Evolutionary conservation across 1,140 invertebrate species (phyloP), one percentile per base, ranked within the genome.

Genomic region (Augochlora pura): DNA sequence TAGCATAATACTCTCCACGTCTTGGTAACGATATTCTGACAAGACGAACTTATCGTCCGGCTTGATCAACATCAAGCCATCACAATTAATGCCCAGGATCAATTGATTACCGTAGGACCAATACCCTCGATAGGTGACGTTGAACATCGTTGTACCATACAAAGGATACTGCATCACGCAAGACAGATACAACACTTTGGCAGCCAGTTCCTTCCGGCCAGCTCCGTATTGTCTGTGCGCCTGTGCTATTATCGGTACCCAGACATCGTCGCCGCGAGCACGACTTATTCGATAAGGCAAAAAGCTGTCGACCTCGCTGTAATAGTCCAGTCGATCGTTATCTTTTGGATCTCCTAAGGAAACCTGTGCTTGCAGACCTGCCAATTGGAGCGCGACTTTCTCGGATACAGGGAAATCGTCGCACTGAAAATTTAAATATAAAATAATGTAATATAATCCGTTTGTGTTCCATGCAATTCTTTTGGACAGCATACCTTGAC

Each of bases 161-260:
- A 99, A 94, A 0, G 98, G 97, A 92, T 98, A 99, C 92, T 99
- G 98, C 97, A 99, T 99, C 1, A 99, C 98, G 89, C 98, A 98
- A 0, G 98, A 98, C 64, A 99, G 93, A 91, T 99, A 99, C 84
- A 99, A 94, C 12, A 98, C 97, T 93, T 99, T 99, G 2, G 98
- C 97, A 5, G 98, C 97, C 39, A 99, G 91, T 89, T 98, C 97
- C 9, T 97, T 96, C 84, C 98, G 96, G 0, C 97, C 97, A 6
- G 96, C 96, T 46, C 98, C 98, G 89, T 99, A 99, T 90, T 98
- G 97, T 27, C 95, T 94, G 92, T 98, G 97, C 2, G 97, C 97
- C 93, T 98, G 96, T 9, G 96, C 96, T 66, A 98, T 94, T 83
- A 97, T 97, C 21, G 96, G 96, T 2, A 98, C 96, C 97, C 97